Evolutionary conservation across 2,113 vertebrate species (phyloP).

Genomic region (Collichthys lucidus): DNA sequence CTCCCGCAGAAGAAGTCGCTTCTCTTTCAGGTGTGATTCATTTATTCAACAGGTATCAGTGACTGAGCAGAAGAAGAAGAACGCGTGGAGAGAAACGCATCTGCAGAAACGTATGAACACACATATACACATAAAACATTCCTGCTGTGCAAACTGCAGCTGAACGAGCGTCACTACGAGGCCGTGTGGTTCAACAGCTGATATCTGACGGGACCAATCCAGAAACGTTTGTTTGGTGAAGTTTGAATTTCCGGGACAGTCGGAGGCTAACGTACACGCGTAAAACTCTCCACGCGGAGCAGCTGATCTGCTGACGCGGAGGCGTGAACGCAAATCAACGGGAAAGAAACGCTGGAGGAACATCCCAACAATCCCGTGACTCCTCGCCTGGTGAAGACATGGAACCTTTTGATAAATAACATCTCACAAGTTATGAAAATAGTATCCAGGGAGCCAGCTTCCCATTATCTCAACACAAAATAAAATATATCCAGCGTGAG

Average conservation of each 20-base stretch:
- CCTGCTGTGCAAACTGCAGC: conserved; percentile 83
- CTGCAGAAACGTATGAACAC: conserved; percentile 62
- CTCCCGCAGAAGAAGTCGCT: too few species aligned
- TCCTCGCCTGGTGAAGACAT: conserved; percentile 66
- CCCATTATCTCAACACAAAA: conserved; percentile 84
- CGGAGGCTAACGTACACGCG: too few species aligned
- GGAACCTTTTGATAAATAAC: conserved; percentile 93
- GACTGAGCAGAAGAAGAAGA: conserved; percentile 6
- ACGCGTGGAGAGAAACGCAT: conserved; percentile 32
- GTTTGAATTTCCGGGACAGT: not conserved
- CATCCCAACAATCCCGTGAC: conserved; percentile 18
- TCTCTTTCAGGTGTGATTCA: too few species aligned
- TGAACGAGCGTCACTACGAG: too few species aligned
- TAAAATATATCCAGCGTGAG: conserved; percentile 65
- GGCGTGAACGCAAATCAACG: not conserved
- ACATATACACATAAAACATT: conserved; percentile 83
- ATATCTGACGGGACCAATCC: too few species aligned
- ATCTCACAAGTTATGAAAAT: conserved; percentile 93
- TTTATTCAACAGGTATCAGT: too few species aligned
- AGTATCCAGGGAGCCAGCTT: conserved; percentile 96
- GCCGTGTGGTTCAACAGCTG: too few species aligned
- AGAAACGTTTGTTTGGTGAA: too few species aligned
- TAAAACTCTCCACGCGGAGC: not conserved
- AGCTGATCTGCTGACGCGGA: not conserved
- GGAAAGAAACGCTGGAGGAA: not conserved